Percentiles rank a stretch among this genome's conserved stretches.
phyloP scores from a whole-genome alignment of 2,888 invertebrate species.

The Limnephilus marmoratus region DNA sequence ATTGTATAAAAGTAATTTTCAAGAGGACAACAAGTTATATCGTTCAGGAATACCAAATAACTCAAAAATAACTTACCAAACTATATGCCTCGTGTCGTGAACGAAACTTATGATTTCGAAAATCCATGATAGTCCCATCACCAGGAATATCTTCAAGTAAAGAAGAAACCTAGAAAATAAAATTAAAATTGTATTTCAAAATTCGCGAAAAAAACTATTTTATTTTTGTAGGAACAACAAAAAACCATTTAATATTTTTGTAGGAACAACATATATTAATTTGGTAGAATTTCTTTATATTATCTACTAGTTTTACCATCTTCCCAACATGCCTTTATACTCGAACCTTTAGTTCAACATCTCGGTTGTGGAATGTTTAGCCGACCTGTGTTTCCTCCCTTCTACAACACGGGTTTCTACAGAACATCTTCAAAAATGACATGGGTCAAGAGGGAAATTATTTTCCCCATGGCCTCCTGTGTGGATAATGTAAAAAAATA shows the following conservation, averaged over 20 bases:
- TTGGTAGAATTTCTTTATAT: background rate
- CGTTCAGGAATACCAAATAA: too few relatives aligned
- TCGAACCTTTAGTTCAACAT: too few relatives aligned
- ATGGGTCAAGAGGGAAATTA: too few relatives aligned
- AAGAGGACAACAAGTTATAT: too few relatives aligned
- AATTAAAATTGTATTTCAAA: background rate
- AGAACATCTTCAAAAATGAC: too few relatives aligned
- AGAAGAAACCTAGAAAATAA: constrained; percentile 77
- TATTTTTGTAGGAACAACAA: background rate
- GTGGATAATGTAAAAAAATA: too few relatives aligned
- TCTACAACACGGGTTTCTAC: too few relatives aligned
- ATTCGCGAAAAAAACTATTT: background rate
- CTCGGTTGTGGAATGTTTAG: too few relatives aligned
- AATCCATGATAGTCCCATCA: constrained; percentile 85
- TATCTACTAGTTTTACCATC: background rate
- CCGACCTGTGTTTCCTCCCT: too few relatives aligned
- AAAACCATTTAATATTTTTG: background rate
- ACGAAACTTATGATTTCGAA: constrained; percentile 81
- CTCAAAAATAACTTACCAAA: constrained; percentile 69
- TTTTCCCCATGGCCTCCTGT: too few relatives aligned
- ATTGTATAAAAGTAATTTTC: too few relatives aligned
- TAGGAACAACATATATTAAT: too few relatives aligned
- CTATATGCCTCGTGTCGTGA: constrained; percentile 71
- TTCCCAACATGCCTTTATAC: background rate
- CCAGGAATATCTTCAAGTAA: constrained; percentile 81